A percentile compares a stretch with the other conserved stretches of the same genome.
These are phyloP conservation scores for Acanthochromis polyacanthus DNA, from an alignment of 2,113 vertebrate species.

Conservation along the genomic window DNA sequence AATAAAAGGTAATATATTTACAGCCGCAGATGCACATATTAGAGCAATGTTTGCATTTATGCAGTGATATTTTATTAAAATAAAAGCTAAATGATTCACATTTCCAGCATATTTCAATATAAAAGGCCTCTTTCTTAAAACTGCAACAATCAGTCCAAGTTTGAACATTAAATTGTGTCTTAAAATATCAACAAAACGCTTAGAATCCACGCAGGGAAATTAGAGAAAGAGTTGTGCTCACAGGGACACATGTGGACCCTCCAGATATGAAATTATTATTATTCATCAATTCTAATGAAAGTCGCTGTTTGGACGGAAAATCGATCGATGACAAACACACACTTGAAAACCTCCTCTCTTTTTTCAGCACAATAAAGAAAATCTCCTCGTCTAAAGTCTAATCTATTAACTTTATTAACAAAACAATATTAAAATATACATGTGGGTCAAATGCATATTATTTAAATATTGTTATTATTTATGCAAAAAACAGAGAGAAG, in stretches of 20 bases:
- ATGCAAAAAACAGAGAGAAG: constrained; percentile 4
- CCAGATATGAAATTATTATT: constrained; percentile 42
- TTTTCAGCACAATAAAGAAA: constrained; percentile 7
- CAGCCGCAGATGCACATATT: not conserved
- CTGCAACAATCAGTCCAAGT: not conserved
- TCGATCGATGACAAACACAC: constrained; percentile 51
- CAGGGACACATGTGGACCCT: not conserved
- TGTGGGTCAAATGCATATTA: not conserved
- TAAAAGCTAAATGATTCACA: not conserved
- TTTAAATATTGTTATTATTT: constrained; percentile 17
- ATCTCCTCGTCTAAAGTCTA: not conserved
- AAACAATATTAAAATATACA: not conserved
- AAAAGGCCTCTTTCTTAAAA: not conserved
- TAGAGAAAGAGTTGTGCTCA: not conserved
- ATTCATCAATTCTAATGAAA: constrained; percentile 67
- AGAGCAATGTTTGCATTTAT: not conserved
- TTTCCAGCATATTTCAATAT: not conserved
- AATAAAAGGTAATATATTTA: not conserved
- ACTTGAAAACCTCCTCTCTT: not conserved
- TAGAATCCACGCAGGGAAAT: rapidly evolving
- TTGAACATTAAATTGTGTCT: not conserved
- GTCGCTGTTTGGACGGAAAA: constrained; percentile 47
- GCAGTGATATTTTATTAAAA: not conserved
- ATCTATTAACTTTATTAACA: not conserved
- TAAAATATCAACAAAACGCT: not conserved